phyloP scores from a whole-genome alignment of 2,888 invertebrate genomes.

The Glaucopsyche alexis region DNA sequence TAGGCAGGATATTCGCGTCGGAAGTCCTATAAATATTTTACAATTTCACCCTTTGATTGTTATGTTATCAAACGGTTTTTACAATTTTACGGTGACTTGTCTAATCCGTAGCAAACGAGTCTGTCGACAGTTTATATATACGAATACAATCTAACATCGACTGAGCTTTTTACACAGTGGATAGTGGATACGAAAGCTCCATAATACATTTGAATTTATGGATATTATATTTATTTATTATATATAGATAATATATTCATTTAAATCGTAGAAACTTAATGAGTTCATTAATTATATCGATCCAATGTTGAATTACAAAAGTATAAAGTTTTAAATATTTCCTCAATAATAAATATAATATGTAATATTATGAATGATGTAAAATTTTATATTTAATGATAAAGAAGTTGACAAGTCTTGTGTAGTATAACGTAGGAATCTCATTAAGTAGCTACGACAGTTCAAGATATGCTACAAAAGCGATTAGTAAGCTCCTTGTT shows the following conservation, averaged over 20 bases:
- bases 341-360: too few species aligned
- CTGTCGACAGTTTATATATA: background rate
- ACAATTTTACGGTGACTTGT: too few species aligned
- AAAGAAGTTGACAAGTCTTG: background rate
- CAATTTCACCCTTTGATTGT: too few species aligned
- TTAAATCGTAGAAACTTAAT: conserved; percentile 26
- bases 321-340: conserved; percentile 21
- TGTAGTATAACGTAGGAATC: background rate
- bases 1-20: too few species aligned
- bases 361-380: background rate
- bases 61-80: too few species aligned
- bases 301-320: conserved; percentile 13
- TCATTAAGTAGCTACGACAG: conserved; percentile 21
- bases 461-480: conserved; percentile 13
- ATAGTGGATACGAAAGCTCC: background rate
- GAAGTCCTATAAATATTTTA: too few species aligned
- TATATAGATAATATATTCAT: background rate
- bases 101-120: background rate
- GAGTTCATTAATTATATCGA: background rate
- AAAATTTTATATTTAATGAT: background rate
- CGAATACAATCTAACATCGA: conserved; percentile 23
- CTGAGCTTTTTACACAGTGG: conserved; percentile 10
- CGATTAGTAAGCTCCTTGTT: conserved; percentile 21
- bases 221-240: background rate
- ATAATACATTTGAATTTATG: background rate